phyloP scores from a whole-genome alignment of 2,113 vertebrate species.

The Triplophysa dalaica region DNA sequence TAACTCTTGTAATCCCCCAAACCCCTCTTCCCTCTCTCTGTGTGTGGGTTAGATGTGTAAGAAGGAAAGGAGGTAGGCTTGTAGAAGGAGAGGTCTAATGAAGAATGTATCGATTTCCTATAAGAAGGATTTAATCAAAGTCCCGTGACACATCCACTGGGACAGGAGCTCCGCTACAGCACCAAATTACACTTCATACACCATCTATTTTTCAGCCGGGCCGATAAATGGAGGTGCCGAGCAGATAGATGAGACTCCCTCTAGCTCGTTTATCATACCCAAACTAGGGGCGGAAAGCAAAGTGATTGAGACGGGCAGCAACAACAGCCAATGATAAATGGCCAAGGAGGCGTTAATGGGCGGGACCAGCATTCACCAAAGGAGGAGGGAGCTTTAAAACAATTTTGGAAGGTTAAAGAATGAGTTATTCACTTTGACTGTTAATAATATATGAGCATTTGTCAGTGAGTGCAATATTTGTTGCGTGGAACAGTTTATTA shows the following conservation, averaged over 20 bases:
- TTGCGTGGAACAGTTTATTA: slow-evolving; percentile 17
- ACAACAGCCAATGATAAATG: slow-evolving; percentile 53
- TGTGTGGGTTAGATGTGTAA: slow-evolving; percentile 65
- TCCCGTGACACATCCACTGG: slow-evolving; percentile 67
- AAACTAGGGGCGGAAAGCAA: slow-evolving; percentile 65
- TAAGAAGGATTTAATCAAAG: slow-evolving; percentile 84
- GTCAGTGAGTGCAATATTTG: neutral
- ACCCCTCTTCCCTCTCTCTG: slow-evolving; percentile 5
- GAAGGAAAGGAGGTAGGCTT: slow-evolving; percentile 46
- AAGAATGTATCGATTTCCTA: slow-evolving; percentile 80
- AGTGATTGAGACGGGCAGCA: slow-evolving; percentile 56
- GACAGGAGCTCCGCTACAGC: slow-evolving; percentile 64
- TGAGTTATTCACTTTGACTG: neutral
- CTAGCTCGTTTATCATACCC: slow-evolving; percentile 69
- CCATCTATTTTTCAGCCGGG: slow-evolving; percentile 70
- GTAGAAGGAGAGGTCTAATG: slow-evolving; percentile 73
- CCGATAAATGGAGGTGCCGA: slow-evolving; percentile 78
- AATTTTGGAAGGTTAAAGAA: slow-evolving; percentile 18
- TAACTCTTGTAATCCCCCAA: neutral
- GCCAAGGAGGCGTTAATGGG: neutral
- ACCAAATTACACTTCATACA: slow-evolving; percentile 76
- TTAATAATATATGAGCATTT: neutral
- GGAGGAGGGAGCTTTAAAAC: slow-evolving; percentile 16
- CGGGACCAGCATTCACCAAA: slow-evolving; percentile 7
- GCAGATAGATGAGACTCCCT: slow-evolving; percentile 71